Percentiles rank a stretch among this genome's conserved stretches.
Evolutionary conservation across 2,888 invertebrate species (phyloP).

Genomic region (Octonoba sinensis): DNA sequence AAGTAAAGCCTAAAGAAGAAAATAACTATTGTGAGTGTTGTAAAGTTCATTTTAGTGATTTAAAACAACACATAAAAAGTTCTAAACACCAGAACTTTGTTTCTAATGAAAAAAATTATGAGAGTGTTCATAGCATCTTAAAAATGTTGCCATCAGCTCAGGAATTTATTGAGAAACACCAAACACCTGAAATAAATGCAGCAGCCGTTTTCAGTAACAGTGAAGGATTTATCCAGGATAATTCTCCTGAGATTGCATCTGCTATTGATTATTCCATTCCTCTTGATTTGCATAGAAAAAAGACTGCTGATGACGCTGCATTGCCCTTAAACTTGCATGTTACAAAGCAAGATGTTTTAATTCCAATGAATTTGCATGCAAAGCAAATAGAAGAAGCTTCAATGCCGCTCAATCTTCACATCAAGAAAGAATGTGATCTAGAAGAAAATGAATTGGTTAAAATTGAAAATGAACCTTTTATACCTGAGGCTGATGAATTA

Average conservation of each 20-base stretch:
- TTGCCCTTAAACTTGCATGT: slow-evolving; percentile 11
- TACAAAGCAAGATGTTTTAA: neutral
- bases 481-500: neutral
- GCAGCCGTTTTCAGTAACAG: slow-evolving; percentile 4
- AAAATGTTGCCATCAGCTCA: slow-evolving; percentile 52
- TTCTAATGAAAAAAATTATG: slow-evolving; percentile 56
- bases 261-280: slow-evolving; percentile 24
- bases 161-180: slow-evolving; percentile 46
- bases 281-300: slow-evolving; percentile 25
- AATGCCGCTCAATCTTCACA: slow-evolving; percentile 28
- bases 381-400: slow-evolving; percentile 14
- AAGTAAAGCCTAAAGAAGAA: slow-evolving; percentile 39
- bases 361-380: slow-evolving; percentile 11
- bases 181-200: slow-evolving; percentile 20
- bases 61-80: slow-evolving; percentile 51
- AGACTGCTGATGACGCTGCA: slow-evolving; percentile 9
- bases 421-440: neutral
- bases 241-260: neutral
- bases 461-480: neutral
- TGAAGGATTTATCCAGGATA: neutral
- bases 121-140: slow-evolving; percentile 50
- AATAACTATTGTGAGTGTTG: slow-evolving; percentile 62
- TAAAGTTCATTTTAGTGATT: slow-evolving; percentile 39
- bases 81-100: slow-evolving; percentile 51
- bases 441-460: slow-evolving; percentile 8